Base-by-base conservation (phyloP, 2,888 invertebrate genomes). In the Polia nebulosa region DNA sequence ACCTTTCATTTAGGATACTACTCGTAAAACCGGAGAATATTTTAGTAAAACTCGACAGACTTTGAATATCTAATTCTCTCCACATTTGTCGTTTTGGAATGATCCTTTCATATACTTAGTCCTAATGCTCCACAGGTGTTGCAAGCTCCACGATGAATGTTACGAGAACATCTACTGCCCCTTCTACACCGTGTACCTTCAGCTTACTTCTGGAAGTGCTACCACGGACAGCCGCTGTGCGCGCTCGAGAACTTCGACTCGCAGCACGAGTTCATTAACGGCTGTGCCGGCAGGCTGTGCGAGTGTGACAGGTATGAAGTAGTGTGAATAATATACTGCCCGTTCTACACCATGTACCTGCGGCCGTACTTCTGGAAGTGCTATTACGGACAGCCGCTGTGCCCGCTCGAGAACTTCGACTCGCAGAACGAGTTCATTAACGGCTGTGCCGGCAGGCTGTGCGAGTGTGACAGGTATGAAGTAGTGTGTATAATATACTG, bases 321-420 rank as follows among this genome's bases (percentile, higher is more conserved):
- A 15, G 13, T 15, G 15, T 11, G n/a, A n/a, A n/a, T n/a, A n/a
- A n/a, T n/a, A n/a, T 97, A 97, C 85, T 98, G 98, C 85, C 97
- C 97, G 5, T 96, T 97, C 89, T 97, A 97, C 91, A 96, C 98
- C 22, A 97, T 98, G 71, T 99, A 99, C 94, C 97, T 98, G 88
- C 97, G 98, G 78, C 98, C 98, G n/a, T 99, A 98, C 90, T 97
- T 97, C 84, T 99, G 98, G 98, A 97, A 97, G 87, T 99, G 99
- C 90, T 97, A 97, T 91, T 96, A 96, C 13, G 97, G 97, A 1
- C 96, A 96, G 84, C 98, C 98, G 0, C 95, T 98, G 41, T 99
- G 98, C 89, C 97, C 98, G 94, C 93, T 96, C 87, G 96, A 93
- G 83, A 92, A 94, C 88, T 90, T 91, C 67, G 85, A 89, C 68